Evolutionary conservation across 2,797 vertebrate species (phyloP), one percentile per base, ranked within the genome.

Genomic region (Furcifer pardalis): DNA sequence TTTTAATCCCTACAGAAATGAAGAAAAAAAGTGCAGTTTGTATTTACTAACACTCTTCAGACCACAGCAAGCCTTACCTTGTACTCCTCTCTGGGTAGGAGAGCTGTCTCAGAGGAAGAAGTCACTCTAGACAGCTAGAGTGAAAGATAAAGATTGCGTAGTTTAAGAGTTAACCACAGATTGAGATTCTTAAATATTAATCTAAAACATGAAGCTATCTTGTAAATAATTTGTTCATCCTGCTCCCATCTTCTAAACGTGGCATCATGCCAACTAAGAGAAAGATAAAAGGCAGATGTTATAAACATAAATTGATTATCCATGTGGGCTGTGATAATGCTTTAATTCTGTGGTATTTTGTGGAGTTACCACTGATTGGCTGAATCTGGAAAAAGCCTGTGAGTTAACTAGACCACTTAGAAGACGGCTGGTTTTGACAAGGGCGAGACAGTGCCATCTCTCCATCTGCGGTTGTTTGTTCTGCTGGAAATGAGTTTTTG

Each of bases 181-280:
- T 82, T 82, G 32, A 35, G 42, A 82, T 84, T 68, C 77, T 60
- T 69, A 68, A 82, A 73, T 19, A 35, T 82, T 88, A 82, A 85
- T 79, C 69, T 79, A 79, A 85, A 88, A 68, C 83, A 69, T 79
- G 49, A 75, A 83, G 56, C 49, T 85, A 49, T 40, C 44, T 71
- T 84, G 75, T 86, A 86, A 66, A 82, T 83, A 83, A 83, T 83
- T 87, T 84, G 75, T 82, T 68, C 19, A 40, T 21, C 27, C 72
- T 52, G 25, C 79, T 71, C 74, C 68, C 59, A 73, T 84, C n/a
- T 63, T 60, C 71, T 68, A 69, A 74, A 59, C 79, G 21, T 78
- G 83, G 75, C 46, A 66, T 78, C 19, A n/a, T 69, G 49, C 73
- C 42, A 74, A 25, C 42, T 42, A 72, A 42, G 63, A 75, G 52